Percentiles rank a stretch among this genome's conserved stretches.
Evolutionary conservation across 2,113 vertebrate genomes (phyloP).

Genomic region (Mobula hypostoma): DNA sequence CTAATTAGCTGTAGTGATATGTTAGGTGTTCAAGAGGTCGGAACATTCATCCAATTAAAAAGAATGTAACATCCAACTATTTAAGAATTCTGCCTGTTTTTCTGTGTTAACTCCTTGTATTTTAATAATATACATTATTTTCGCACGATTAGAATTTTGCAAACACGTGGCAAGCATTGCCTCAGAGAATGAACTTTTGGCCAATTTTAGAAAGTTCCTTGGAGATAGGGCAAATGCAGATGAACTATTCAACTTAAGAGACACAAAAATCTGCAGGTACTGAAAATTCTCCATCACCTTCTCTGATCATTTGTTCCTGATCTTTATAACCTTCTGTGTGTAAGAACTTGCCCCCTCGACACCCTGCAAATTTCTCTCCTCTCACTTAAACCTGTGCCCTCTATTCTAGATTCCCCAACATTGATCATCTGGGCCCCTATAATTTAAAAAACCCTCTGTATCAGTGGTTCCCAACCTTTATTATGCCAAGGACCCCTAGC

Average conservation of each 20-base stretch:
- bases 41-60: slow-evolving; percentile 17
- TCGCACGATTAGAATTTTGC: neutral
- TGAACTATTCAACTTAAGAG: neutral
- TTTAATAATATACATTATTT: neutral
- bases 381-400: too few relatives aligned
- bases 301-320: too few relatives aligned
- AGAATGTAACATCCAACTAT: neutral
- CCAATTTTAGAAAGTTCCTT: neutral
- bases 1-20: slow-evolving; percentile 15
- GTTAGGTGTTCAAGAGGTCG: neutral
- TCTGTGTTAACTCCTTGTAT: neutral
- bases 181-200: neutral
- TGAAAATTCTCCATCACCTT: too few relatives aligned
- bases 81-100: neutral
- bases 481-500: too few relatives aligned
- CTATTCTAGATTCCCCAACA: too few relatives aligned
- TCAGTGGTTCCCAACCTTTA: too few relatives aligned
- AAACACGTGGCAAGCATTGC: neutral
- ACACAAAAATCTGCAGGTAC: too few relatives aligned
- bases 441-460: too few relatives aligned
- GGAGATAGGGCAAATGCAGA: neutral
- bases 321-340: too few relatives aligned
- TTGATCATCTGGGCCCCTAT: too few relatives aligned
- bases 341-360: too few relatives aligned
- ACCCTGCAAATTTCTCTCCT: too few relatives aligned